Evolutionary conservation across 2,797 vertebrate species (phyloP), one percentile per base, ranked within the genome.

Genomic region (Poliocrania exsul): DNA sequence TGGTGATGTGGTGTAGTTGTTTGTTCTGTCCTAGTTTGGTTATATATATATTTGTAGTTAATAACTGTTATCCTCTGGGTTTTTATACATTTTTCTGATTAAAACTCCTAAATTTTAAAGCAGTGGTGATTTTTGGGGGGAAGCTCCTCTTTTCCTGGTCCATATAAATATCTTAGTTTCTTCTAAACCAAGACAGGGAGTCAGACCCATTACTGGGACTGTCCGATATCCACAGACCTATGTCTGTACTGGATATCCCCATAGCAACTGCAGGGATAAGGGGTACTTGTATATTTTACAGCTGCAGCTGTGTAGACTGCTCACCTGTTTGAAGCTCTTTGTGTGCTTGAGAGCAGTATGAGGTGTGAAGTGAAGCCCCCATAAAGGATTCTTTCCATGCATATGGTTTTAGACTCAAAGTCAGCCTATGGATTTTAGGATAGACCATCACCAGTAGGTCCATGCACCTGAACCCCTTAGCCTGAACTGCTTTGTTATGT

Each of bases 201-300:
- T 12, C 21, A 65, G 24, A 31, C 24, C 26, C 14, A 4, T 31
- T 84, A 6, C 42, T 70, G 81, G 16, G 24, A 21, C 13, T 44
- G 38, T 38, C 37, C 28, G 42, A 37, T 25, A 20, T 14, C 16
- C 38, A 24, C 28, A 65, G 33, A 25, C 3, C 31, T 8, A 24
- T 37, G 35, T 6, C 31, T 3, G 4, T 35, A 6, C 5, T 78
- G 67, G 37, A 74, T 16, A 40, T 0, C 5, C 35, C 16, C 33
- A 26, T 8, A 44, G 13, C 29, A 78, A 54, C 11, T 26, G 21
- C 31, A 53, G 15, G 15, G 5, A 2, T 28, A 25, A 53, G 33
- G 26, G 8, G 11, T 20, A 38, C 26, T 11, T 2, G 0, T 10
- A 11, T 4, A 16, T 6, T 2, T 26, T 64, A 40, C 24, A 24